Conservation (phyloP, 2,113 vertebrate genomes). For the Oplegnathus fasciatus region DNA sequence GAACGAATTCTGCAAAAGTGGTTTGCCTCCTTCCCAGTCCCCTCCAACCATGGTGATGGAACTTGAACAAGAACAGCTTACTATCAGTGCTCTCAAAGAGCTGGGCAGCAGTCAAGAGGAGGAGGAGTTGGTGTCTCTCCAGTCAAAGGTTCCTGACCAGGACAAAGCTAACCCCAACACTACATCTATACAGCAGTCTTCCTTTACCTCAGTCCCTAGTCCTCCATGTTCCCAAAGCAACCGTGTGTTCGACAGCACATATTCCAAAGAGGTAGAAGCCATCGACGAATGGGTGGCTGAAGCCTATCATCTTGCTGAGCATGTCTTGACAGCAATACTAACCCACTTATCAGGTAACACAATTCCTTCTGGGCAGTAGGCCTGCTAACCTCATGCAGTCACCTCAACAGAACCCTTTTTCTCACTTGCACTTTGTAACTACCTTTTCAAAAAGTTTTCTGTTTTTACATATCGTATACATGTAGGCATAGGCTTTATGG, state of each 20-base stretch:
- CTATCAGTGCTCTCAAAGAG: slow-evolving; percentile 88
- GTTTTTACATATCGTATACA: neutral
- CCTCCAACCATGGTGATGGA: slow-evolving; percentile 78
- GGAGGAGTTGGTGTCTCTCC: neutral
- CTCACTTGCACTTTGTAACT: slow-evolving; percentile 9
- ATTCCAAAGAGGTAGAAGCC: slow-evolving; percentile 83
- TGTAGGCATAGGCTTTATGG: neutral
- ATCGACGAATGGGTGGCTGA: slow-evolving; percentile 86
- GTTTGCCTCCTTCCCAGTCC: slow-evolving; percentile 17
- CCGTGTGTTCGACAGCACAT: slow-evolving; percentile 55
- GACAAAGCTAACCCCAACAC: slow-evolving; percentile 24
- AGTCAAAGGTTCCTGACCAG: slow-evolving; percentile 22
- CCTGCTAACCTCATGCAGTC: slow-evolving; percentile 79
- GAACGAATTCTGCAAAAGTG: slow-evolving; percentile 27
- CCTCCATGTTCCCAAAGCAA: slow-evolving; percentile 58
- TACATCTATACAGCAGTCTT: slow-evolving; percentile 23
- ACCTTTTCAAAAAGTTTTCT: neutral
- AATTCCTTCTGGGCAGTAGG: slow-evolving; percentile 71
- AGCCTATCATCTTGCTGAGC: slow-evolving; percentile 87
- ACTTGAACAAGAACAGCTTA: slow-evolving; percentile 88
- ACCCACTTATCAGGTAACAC: slow-evolving; percentile 90
- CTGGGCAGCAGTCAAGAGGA: slow-evolving; percentile 80
- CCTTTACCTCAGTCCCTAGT: slow-evolving; percentile 43
- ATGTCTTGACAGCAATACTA: slow-evolving; percentile 88
- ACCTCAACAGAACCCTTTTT: slow-evolving; percentile 22